Base-by-base conservation (phyloP, 2,888 invertebrate species). In the Phortica magna region DNA sequence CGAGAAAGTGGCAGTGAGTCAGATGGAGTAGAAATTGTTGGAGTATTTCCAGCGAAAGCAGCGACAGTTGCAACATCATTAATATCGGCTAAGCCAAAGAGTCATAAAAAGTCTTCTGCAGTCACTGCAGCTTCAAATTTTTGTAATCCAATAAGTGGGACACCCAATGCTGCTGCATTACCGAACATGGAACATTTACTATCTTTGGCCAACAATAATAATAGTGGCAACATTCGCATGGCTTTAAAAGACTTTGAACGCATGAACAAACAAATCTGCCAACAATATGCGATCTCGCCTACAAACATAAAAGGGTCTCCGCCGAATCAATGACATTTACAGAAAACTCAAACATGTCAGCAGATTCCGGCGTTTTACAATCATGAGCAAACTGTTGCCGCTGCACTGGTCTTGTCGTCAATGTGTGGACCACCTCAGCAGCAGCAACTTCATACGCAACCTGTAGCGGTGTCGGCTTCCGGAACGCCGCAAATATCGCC, bases 11-110 rank as follows among this genome's bases (percentile, higher is more conserved):
- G 91, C 78, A 91, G 91, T 74, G 91, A 91, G 68, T 92, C 92
- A 17, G 92, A 92, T 78, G 89, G 91, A 42, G 92, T 92, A 4
- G 92, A 92, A 82, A 90, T 92, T 73, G 89, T 92, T 22, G 91
- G 90, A 3, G 88, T 91, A 6, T 91, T 85, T 81, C 90, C 89
- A 3, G 88, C 89, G 0, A 78, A 83, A 67, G 14, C 61, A 70
- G 67, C 61, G 77, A 72, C 75, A 61, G 76, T 55, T 65, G 77
- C 57, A 55, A 65, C 80, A 42, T 77, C 74, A 22, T 48, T 65
- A 70, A 67, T 43, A 81, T 81, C 39, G 73, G 70, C 22, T 85
- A 84, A 76, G 71, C 77, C 3, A 83, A 73, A 57, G 80, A 77
- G 67, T 48, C 80, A 80, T 43, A 75, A 81, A 73, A 83, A 84